These are phyloP conservation scores for Hemiprocne comata DNA, from an alignment of 2,113 vertebrate species.

Conservation along the genomic window DNA sequence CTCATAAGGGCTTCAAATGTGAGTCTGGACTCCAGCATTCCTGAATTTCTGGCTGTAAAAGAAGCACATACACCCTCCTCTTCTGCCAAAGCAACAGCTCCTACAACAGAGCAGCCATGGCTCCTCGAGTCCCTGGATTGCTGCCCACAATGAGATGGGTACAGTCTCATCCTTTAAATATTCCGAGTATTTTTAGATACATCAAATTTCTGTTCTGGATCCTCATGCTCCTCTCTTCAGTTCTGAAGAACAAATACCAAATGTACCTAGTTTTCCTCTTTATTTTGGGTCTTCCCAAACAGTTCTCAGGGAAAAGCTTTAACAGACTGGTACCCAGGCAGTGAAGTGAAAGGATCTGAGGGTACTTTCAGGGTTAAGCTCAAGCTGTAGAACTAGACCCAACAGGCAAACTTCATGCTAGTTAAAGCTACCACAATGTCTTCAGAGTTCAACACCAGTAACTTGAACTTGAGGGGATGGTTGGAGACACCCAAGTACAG, in stretches of 20 bases:
- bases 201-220: neutral
- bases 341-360: neutral
- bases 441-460: neutral
- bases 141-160: neutral
- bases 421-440: neutral
- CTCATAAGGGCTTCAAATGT: neutral
- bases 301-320: neutral
- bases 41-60: neutral
- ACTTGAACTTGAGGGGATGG: neutral
- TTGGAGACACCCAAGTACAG: neutral
- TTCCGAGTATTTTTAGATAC: neutral
- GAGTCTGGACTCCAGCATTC: neutral
- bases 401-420: neutral
- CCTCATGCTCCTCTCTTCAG: neutral
- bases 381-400: neutral
- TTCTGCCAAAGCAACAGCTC: neutral
- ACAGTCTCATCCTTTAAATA: neutral
- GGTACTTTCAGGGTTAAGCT: neutral
- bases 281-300: neutral
- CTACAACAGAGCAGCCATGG: neutral
- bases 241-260: neutral
- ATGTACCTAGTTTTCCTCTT: neutral
- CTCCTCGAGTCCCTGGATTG: neutral
- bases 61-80: neutral
- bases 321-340: neutral